Conservation (phyloP, 2,888 invertebrate genomes). For the Drosophila neonasuta region DNA sequence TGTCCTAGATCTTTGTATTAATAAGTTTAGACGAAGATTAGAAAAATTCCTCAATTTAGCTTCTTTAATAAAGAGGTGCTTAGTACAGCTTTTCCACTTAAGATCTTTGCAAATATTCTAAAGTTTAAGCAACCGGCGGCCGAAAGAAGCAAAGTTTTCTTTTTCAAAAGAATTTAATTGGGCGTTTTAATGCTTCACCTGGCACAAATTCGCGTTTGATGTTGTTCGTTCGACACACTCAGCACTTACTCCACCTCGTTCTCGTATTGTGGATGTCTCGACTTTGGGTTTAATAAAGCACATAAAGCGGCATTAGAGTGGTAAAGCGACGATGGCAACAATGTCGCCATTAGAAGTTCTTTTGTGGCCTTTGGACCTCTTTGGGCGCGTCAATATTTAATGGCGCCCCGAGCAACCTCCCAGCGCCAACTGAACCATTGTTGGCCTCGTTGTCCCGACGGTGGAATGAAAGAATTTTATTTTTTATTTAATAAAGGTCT, state of each 20-base stretch:
- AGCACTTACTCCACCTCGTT: neutral
- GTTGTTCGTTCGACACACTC: constrained; percentile 34
- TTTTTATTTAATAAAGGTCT: constrained; percentile 48
- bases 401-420: constrained; percentile 46
- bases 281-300: constrained; percentile 63
- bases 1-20: neutral
- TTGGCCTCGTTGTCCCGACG: constrained; percentile 23
- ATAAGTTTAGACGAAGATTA: neutral
- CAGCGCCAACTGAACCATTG: constrained; percentile 27
- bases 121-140: constrained; percentile 11
- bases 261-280: constrained; percentile 24
- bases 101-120: constrained; percentile 13
- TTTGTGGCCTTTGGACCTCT: constrained; percentile 73
- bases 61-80: constrained; percentile 1
- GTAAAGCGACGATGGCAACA: constrained; percentile 52
- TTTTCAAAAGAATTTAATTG: constrained; percentile 59
- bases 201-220: constrained; percentile 65
- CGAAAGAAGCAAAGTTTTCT: constrained; percentile 35
- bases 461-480: constrained; percentile 11
- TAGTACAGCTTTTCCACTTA: neutral
- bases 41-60: neutral
- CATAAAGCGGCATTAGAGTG: constrained; percentile 72
- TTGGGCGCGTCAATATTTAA: constrained; percentile 74
- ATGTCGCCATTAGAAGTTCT: constrained; percentile 73
- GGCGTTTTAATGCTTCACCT: constrained; percentile 72